phyloP scores from a whole-genome alignment of 2,888 invertebrate genomes.

The Ashinkailepas kermadecensis region DNA sequence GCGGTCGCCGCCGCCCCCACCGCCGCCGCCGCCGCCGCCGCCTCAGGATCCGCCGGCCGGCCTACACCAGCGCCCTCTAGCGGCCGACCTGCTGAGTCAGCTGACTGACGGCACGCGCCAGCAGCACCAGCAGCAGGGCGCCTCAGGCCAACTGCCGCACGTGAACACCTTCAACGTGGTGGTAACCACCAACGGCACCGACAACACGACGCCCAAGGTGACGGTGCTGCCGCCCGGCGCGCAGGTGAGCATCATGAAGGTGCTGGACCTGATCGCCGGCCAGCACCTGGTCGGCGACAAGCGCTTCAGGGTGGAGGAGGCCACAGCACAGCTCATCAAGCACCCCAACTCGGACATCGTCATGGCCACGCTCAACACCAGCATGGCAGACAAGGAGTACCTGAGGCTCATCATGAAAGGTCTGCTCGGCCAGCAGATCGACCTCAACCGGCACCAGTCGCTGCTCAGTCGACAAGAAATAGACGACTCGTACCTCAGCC shows the following conservation, averaged over 20 bases:
- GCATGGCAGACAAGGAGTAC: not conserved
- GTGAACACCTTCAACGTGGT: conserved; percentile 14
- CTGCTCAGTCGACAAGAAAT: not conserved
- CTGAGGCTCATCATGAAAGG: not conserved
- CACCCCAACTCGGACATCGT: not conserved
- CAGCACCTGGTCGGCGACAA: not conserved
- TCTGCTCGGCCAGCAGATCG: not conserved
- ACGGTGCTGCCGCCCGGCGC: conserved; percentile 14
- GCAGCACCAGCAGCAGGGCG: not conserved
- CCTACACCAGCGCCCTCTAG: not conserved
- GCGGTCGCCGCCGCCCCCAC: not conserved
- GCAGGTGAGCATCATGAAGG: not conserved
- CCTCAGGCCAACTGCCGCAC: not conserved
- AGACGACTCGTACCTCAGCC: conserved; percentile 8
- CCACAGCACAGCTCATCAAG: not conserved
- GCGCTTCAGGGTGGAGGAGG: conserved; percentile 5
- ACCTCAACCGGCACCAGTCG: not conserved
- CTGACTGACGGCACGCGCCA: not conserved
- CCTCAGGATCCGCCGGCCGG: not conserved
- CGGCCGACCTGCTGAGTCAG: not conserved
- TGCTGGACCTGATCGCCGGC: not conserved
- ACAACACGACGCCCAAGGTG: not conserved
- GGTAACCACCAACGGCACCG: not conserved
- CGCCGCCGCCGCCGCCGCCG: not conserved
- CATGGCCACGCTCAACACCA: not conserved